phyloP scores from a whole-genome alignment of 2,888 invertebrate species.

The Erannis defoliaria region DNA sequence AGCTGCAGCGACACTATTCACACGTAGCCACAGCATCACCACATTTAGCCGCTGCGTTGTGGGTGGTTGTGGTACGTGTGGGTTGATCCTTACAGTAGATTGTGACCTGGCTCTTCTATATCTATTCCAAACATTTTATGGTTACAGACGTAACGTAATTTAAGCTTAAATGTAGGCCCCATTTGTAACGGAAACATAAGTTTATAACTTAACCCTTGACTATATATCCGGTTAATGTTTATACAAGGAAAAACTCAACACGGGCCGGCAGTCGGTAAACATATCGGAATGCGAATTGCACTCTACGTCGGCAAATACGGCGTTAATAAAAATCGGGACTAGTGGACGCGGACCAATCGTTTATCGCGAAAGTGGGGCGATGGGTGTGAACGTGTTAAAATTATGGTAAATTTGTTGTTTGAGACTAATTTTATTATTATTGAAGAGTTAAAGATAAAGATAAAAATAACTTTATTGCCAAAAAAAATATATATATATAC shows the following conservation, averaged over 20 bases:
- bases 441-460: too few species aligned
- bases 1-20: too few species aligned
- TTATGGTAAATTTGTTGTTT: neutral
- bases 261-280: constrained; percentile 33
- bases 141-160: neutral
- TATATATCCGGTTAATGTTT: constrained; percentile 53
- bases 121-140: too few species aligned
- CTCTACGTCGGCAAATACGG: constrained; percentile 28
- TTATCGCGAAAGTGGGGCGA: neutral
- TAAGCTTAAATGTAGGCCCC: too few species aligned
- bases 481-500: too few species aligned
- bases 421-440: too few species aligned
- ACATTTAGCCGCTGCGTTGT: too few species aligned
- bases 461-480: too few species aligned
- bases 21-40: too few species aligned
- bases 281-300: constrained; percentile 35
- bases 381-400: neutral
- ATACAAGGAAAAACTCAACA: constrained; percentile 53
- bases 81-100: too few species aligned
- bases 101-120: too few species aligned
- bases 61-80: too few species aligned
- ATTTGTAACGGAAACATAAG: neutral
- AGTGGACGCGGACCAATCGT: neutral
- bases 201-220: constrained; percentile 23
- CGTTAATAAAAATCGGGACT: constrained; percentile 27